Evolutionary conservation across 2,797 vertebrate species (phyloP), one percentile per base, ranked within the genome.

Genomic region (Corythornis leucogaster): DNA sequence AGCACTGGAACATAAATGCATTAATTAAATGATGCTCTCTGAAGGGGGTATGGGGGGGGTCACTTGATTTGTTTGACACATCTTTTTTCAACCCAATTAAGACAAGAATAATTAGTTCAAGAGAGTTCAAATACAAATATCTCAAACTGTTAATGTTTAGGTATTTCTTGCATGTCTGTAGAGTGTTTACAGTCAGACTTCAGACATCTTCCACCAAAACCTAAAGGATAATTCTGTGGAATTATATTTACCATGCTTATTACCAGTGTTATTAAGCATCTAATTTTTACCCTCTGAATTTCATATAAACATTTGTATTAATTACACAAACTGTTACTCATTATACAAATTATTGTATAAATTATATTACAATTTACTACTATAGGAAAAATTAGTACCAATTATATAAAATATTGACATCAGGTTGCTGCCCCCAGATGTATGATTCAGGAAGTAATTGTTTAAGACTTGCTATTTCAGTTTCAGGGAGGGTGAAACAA

Each of bases 31-130:
- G 48, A 28, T 31, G 25, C 17, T 87, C 17, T 89, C 62, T 6
- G 1, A 85, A 26, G 15, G 1, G 14, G 6, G 31, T 3, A 14
- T 9, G 2, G 5, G 17, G 17, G 2, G 5, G 17, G 28, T 16
- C 40, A 22, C 33, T 87, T 57, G 14, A n/a, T 64, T 74, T 35
- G 22, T 5, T 71, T 57, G 33, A 64, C n/a, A 43, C 16, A 58
- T n/a, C 24, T 69, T 71, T 43, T 46, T 17, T 63, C 25, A 55
- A 35, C 33, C 46, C 10, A 55, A 38, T 18, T 59, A 38, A 85
- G 42, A 35, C 8, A 71, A 42, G 7, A 66, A 15, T 35, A 24
- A 67, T 45, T 50, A 1, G 38, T 61, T 80, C 53, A 20, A 16
- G 15, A 35, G 25, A 68, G 20, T 38, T 87, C 55, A 63, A 42